phyloP scores from a whole-genome alignment of 2,797 vertebrate species.

The Coracias cyanogaster region DNA sequence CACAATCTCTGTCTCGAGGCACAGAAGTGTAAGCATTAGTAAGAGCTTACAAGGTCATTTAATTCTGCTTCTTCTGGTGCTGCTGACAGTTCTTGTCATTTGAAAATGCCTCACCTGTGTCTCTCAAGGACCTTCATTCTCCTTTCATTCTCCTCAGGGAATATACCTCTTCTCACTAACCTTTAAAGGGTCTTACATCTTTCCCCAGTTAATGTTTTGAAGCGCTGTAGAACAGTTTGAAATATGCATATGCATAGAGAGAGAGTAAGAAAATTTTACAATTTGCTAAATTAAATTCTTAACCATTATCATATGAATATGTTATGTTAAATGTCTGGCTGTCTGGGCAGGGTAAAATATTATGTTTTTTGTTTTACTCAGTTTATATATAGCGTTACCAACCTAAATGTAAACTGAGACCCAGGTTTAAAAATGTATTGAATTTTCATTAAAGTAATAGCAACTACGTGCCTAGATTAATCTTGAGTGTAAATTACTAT shows the following conservation, averaged over 20 bases:
- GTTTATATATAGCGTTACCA: background rate
- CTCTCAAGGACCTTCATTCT: background rate
- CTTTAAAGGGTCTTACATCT: background rate
- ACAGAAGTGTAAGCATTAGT: background rate
- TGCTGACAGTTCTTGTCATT: background rate
- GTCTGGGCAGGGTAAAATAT: background rate
- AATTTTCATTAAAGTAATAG: background rate
- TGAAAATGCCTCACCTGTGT: background rate
- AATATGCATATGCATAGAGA: background rate
- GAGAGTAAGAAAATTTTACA: background rate
- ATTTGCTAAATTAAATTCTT: background rate
- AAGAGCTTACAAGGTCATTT: background rate
- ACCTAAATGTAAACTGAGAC: background rate
- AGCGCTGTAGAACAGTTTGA: background rate
- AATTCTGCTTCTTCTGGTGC: background rate
- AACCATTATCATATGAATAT: background rate
- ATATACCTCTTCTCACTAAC: background rate
- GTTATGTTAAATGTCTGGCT: background rate
- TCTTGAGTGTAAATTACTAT: background rate
- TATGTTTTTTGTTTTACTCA: background rate
- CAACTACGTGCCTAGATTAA: background rate
- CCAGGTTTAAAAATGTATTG: background rate
- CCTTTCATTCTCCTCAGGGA: background rate
- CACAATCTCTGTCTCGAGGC: background rate
- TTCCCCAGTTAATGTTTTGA: background rate